These are phyloP conservation scores for Panthera uncia DNA, from an alignment of 2,113 vertebrate species.

Conservation along the genomic window DNA sequence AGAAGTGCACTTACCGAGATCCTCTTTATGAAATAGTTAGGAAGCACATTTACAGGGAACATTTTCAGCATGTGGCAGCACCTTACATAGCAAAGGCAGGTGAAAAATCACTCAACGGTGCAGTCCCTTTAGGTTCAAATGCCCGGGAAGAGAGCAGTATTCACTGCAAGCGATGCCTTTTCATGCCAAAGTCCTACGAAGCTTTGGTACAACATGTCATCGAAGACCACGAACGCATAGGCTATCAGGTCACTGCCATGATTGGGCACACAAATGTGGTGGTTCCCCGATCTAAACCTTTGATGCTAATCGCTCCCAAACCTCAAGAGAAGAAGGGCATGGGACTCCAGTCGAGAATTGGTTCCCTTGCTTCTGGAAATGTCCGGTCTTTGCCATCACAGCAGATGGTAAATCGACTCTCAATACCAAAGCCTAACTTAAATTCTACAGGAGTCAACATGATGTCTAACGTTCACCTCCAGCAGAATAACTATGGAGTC, in stretches of 20 bases:
- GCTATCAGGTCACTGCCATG: conserved; percentile 99
- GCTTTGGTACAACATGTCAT: conserved; percentile 98
- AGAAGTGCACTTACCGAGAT: conserved; percentile 99
- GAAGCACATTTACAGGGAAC: conserved; percentile 99
- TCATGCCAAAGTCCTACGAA: conserved; percentile 97
- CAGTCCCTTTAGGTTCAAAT: conserved; percentile 85
- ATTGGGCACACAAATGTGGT: conserved; percentile 99
- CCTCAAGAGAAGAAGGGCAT: conserved; percentile 93
- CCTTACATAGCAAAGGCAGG: conserved; percentile 96
- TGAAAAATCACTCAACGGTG: conserved; percentile 94
- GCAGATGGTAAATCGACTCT: conserved; percentile 92
- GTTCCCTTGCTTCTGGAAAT: conserved; percentile 89
- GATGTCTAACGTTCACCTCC: conserved; percentile 92
- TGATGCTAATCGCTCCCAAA: conserved; percentile 95
- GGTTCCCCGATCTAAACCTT: conserved; percentile 94
- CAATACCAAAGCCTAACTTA: conserved; percentile 93
- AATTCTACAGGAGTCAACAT: conserved; percentile 90
- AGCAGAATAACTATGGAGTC: conserved; percentile 91
- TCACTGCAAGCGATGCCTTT: conserved; percentile 98
- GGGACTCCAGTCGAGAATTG: conserved; percentile 93
- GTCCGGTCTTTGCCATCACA: conserved; percentile 91
- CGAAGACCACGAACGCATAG: conserved; percentile 97
- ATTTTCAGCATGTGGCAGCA: conserved; percentile 98
- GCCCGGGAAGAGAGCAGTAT: conserved; percentile 91
- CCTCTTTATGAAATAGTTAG: conserved; percentile 98